A percentile compares a stretch with the other conserved stretches of the same genome.
Conservation (phyloP, 2,113 vertebrate species). For the Bungarus multicinctus region DNA sequence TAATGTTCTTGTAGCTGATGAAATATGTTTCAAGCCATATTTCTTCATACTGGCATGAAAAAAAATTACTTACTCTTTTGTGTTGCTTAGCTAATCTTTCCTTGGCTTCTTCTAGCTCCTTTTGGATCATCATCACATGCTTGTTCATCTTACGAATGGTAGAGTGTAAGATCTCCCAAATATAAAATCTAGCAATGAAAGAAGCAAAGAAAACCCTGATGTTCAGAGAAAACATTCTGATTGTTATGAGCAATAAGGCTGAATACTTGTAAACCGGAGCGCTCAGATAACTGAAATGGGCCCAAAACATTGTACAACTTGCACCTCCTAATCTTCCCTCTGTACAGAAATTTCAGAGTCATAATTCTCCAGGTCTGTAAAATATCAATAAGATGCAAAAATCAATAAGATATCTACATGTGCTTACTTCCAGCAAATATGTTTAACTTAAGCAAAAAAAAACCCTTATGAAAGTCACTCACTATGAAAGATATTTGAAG, state of each 20-base stretch:
- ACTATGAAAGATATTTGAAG: neutral
- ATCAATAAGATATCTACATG: neutral
- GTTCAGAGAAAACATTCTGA: neutral
- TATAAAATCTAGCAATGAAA: constrained; percentile 79
- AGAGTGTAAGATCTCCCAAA: constrained; percentile 97
- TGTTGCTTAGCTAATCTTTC: constrained; percentile 94
- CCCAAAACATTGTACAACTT: neutral
- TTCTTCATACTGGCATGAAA: neutral
- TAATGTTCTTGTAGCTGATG: neutral
- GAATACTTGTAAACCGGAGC: neutral
- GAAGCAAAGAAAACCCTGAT: neutral
- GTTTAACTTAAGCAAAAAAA: neutral
- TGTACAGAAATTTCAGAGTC: neutral
- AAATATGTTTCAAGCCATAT: neutral
- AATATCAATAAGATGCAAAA: neutral
- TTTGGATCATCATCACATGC: constrained; percentile 96
- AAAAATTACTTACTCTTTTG: constrained; percentile 70
- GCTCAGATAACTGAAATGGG: neutral
- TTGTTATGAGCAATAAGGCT: neutral
- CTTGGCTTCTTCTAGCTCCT: constrained; percentile 93
- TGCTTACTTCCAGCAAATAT: neutral
- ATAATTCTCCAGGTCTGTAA: neutral
- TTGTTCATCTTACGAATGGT: constrained; percentile 99
- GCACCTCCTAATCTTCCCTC: neutral
- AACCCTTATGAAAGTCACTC: neutral